These are phyloP conservation scores for Fragum fragum DNA, from an alignment of 2,888 invertebrate genomes.

Conservation along the genomic window DNA sequence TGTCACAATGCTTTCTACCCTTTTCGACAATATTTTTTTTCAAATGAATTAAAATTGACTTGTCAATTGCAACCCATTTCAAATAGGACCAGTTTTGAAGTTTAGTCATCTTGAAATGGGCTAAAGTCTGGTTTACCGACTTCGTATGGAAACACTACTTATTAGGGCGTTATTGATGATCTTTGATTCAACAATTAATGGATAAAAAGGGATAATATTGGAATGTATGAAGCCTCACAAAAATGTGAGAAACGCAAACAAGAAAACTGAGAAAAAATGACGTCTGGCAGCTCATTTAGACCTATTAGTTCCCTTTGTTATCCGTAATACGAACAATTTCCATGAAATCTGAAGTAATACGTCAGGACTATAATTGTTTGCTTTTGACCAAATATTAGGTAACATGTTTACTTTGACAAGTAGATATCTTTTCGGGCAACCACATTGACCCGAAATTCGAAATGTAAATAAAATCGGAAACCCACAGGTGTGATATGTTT, in stretches of 20 bases:
- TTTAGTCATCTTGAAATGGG: no score
- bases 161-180: no score
- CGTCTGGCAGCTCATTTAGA: conserved; percentile 15
- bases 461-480: neutral
- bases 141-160: no score
- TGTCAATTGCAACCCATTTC: no score
- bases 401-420: conserved; percentile 19
- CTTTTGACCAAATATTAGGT: conserved; percentile 10
- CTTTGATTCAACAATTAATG: neutral
- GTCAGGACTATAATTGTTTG: conserved; percentile 1
- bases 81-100: no score
- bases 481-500: neutral
- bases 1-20: no score
- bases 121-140: no score
- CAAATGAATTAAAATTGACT: no score
- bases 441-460: neutral
- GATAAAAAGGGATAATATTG: neutral
- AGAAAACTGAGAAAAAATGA: neutral
- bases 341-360: conserved; percentile 14
- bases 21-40: no score
- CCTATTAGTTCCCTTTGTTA: conserved; percentile 14
- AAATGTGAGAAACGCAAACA: conserved; percentile 21
- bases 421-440: conserved; percentile 12
- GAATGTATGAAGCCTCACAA: conserved; percentile 16
- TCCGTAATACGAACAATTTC: neutral